Evolutionary conservation across 1,140 invertebrate species (phyloP), one percentile per base, ranked within the genome.

Genomic region (Coenobita brevimanus): DNA sequence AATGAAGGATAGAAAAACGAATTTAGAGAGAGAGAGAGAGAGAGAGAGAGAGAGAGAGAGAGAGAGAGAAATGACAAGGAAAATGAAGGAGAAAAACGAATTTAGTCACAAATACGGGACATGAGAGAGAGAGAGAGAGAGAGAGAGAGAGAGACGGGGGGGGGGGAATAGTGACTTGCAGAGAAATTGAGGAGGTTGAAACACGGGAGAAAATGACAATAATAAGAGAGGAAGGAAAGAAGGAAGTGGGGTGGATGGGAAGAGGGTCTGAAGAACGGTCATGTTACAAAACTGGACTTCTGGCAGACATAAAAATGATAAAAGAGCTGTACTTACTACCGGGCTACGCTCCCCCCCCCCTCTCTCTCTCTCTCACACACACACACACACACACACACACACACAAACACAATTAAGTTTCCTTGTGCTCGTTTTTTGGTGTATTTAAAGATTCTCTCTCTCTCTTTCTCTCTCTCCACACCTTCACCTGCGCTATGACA

Each of bases 21-120:
- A 54, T 38, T 43, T 36, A 78, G 75, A 33, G 75, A 79, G 75
- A 79, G 43, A 46, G 75, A 78, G 75, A 76, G 73, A 54, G 73
- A 54, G 73, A 54, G 73, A 54, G 73, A 54, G 73, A 76, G 73
- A 76, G 73, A 76, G 73, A 76, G 36, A 6, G 15, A 3, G 1
- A 76, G 73, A 76, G 15, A 76, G 3, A 43, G 36, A 76, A 1
- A 50, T 8, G 46, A 50, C 17, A 50, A 8, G 17, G 17, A 50
- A 6, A 50, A 17, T 8, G 46, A 50, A 50, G 46, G 17, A 50
- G 17, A 50, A 50, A 6, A 50, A 17, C 46, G 46, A 8, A 50
- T 50, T 8, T 8, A 6, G 17, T 50, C 6, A 50, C 6, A 69
- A 0, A 13, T 1, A 69, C 24, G 27, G 38, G 17, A 10, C 21